Evolutionary conservation across 2,797 vertebrate genomes (phyloP).

Genomic region (Arrhamphus sclerolepis): DNA sequence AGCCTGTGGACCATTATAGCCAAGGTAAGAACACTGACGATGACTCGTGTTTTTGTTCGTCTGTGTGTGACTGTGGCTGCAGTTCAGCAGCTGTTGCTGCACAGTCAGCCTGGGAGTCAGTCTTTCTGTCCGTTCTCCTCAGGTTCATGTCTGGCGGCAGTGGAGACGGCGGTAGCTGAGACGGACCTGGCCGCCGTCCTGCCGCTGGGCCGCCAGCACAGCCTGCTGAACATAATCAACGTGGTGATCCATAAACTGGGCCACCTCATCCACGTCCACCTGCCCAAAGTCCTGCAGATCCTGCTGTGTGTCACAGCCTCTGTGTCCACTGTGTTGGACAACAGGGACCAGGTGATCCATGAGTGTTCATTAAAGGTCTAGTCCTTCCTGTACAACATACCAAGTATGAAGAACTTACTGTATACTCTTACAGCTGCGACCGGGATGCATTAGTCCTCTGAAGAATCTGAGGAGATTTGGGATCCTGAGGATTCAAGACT

Average conservation of each 20-base stretch:
- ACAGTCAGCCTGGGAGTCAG: background rate
- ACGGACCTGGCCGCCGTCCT: conserved; percentile 84
- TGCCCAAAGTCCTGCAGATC: conserved; percentile 93
- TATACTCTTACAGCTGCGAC: conserved; percentile 80
- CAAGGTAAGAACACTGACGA: conserved; percentile 76
- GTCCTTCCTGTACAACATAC: background rate
- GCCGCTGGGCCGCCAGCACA: conserved; percentile 94
- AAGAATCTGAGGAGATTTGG: conserved; percentile 94
- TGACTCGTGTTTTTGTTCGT: background rate
- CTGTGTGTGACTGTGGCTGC: background rate
- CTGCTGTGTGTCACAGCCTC: conserved; percentile 89
- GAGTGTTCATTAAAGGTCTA: background rate
- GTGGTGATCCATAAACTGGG: conserved; percentile 91
- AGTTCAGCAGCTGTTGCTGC: background rate
- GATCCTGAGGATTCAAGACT: conserved; percentile 88
- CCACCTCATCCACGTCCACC: conserved; percentile 86
- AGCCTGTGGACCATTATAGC: conserved; percentile 87
- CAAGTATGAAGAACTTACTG: accelerated
- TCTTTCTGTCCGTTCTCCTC: background rate
- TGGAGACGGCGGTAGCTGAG: conserved; percentile 81
- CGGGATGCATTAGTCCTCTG: conserved; percentile 88
- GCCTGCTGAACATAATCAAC: conserved; percentile 89
- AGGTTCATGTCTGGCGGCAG: conserved; percentile 86
- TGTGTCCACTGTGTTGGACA: conserved; percentile 83
- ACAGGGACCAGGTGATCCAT: conserved; percentile 85